Base-by-base conservation (phyloP, 2,797 vertebrate species). In the Synanceia verrucosa region DNA sequence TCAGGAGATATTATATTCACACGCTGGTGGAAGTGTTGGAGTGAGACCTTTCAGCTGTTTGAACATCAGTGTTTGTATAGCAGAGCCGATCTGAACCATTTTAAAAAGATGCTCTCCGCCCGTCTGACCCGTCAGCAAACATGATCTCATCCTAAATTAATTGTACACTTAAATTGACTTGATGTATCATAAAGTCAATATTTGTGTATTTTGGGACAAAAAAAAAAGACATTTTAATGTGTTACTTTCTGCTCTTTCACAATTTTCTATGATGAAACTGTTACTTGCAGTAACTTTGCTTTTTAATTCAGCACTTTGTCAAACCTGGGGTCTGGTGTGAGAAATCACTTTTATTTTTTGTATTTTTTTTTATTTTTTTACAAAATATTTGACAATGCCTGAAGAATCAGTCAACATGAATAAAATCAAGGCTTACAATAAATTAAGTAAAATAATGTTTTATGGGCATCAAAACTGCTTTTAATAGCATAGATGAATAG, bases 101-200 rank as follows among this genome's bases (percentile, higher is more conserved):
- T 67, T 52, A 46, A 64, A 48, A 44, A 64, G 2, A 62, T 52
- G 59, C 69, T 73, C 76, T 71, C 61, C 31, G 68, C 47, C 59
- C 57, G 72, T 62, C 28, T 48, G 14, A n/a, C n/a, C n/a, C 36
- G 37, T 29, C 28, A 34, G 43, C 9, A 3, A 53, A 26, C 52
- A 19, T 48, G 37, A 71, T 55, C 18, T 70, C 47, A 44, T 53
- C 34, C 55, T 43, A 18, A 18, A 16, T 46, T 65, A 57, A 65
- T 58, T 10, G 6, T 16, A 16, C 76, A n/a, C n/a, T n/a, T n/a
- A n/a, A n/a, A n/a, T n/a, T n/a, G n/a, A n/a, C n/a, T n/a, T n/a
- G n/a, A n/a, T n/a, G n/a, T n/a, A 16, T 31, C 29, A 11, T 34
- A n/a, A 48, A 48, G 9, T 24, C 21, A 31, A 53, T 53, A 51